Base-by-base conservation (phyloP, 92 coral and sea anemone genomes). In the Porites evermanni region DNA sequence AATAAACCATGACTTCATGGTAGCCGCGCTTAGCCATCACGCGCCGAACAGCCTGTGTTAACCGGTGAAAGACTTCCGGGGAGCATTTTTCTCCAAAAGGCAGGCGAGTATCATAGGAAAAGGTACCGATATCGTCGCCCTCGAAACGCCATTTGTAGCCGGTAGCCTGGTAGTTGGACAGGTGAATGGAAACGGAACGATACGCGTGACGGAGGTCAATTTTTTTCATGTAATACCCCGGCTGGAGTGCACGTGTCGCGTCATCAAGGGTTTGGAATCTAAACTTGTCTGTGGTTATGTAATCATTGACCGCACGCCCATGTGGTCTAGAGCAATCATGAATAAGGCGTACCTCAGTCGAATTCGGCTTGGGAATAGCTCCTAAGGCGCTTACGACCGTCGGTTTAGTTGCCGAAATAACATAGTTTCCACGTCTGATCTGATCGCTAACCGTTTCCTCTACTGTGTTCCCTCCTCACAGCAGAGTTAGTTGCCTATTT, bases 101-200 rank as follows among this genome's bases (percentile, higher is more conserved):
- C 10, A 79, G 69, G 69, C 83, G 83, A 10, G 83, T 79, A 54
- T 79, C 83, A 26, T 26, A 26, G 32, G 2, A 26, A 26, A 26
- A 26, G 32, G 32, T 26, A 26, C 2, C 2, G 32, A 26, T 1
- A 26, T 26, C 2, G 32, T 26, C 2, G 32, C 32, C 32, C 32
- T 26, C 32, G 32, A 26, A 26, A 26, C 32, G 32, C 32, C 32
- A 26, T 26, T 26, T 26, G 32, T 2, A 26, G 32, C 32, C 32
- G 32, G 79, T 75, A 69, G 69, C n/a, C 13, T 78, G 69, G 18
- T 23, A 78, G 51, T 78, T 78, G 19, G 67, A 12, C 19, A 69
- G 82, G n/a, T 78, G 82, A 18, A 78, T 78, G 11, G 82, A 70
- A 13, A 78, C 82, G 12, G 82, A 78, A n/a, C 67, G 82, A 38